Evolutionary conservation across 1,140 invertebrate genomes (phyloP).

Genomic region (Lysiphlebus fabarum): DNA sequence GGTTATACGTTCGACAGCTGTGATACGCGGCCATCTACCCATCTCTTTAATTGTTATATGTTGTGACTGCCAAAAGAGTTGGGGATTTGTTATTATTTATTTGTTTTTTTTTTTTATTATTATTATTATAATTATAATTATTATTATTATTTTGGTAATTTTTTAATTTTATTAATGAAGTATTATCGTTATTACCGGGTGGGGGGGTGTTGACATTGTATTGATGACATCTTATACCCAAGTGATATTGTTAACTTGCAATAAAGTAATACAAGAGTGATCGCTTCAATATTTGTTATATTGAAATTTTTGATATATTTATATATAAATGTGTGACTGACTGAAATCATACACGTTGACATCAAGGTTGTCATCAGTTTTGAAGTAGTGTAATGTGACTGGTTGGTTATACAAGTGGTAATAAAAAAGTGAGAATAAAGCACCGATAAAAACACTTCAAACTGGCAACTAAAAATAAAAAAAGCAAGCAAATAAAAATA

Average conservation of each 20-base stretch:
- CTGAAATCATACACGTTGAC: no score
- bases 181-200: no score
- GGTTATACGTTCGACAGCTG: slow-evolving; percentile 9
- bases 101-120: not conserved
- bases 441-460: slow-evolving; percentile 28
- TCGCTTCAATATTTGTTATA: not conserved
- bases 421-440: slow-evolving; percentile 37
- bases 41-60: no score
- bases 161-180: no score
- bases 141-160: no score
- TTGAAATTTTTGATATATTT: not conserved
- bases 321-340: no score
- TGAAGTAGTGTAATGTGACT: slow-evolving; percentile 35
- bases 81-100: not conserved
- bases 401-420: slow-evolving; percentile 37
- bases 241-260: no score
- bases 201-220: no score
- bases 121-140: not conserved
- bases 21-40: not conserved
- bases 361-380: slow-evolving; percentile 27
- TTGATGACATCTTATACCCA: no score
- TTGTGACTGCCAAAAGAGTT: no score
- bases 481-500: slow-evolving; percentile 1
- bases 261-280: no score
- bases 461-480: slow-evolving; percentile 21